Evolutionary conservation across 2,797 vertebrate genomes (phyloP).

Genomic region (Lindbergichthys nudifrons): DNA sequence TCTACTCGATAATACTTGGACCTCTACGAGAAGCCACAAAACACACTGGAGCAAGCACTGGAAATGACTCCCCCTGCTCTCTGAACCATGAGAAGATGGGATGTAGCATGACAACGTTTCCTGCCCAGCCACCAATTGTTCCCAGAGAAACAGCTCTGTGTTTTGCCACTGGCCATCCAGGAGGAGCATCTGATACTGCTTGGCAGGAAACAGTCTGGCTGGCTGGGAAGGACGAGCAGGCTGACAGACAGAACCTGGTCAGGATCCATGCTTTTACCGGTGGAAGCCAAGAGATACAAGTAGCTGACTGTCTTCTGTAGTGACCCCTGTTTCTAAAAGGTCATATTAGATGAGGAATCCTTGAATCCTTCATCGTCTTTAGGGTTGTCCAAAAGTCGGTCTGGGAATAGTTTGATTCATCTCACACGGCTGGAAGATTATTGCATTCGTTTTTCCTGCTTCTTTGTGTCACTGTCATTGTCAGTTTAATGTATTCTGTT

Average conservation of each 20-base stretch:
- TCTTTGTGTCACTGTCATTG: neutral
- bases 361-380: conserved; percentile 12
- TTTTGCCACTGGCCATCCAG: conserved; percentile 45
- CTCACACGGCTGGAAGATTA: neutral
- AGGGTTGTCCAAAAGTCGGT: conserved; percentile 7
- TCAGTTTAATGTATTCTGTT: neutral
- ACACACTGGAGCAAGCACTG: neutral
- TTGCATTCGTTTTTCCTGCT: neutral
- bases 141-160: conserved; percentile 30
- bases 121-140: conserved; percentile 29
- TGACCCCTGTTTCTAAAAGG: conserved; percentile 35
- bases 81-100: conserved; percentile 34
- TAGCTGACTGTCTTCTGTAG: conserved; percentile 44
- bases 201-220: conserved; percentile 53
- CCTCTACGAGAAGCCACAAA: neutral
- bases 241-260: conserved; percentile 61
- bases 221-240: conserved; percentile 51
- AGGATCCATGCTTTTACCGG: conserved; percentile 52
- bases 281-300: conserved; percentile 46
- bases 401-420: conserved; percentile 3
- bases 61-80: conserved; percentile 22
- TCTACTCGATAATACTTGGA: neutral
- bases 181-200: conserved; percentile 63
- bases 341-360: conserved; percentile 30
- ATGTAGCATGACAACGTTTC: conserved; percentile 37